A percentile compares a stretch with the other conserved stretches of the same genome.
These are phyloP conservation scores for Sorex maritimensis DNA, from an alignment of 2,797 vertebrate species.

Conservation along the genomic window DNA sequence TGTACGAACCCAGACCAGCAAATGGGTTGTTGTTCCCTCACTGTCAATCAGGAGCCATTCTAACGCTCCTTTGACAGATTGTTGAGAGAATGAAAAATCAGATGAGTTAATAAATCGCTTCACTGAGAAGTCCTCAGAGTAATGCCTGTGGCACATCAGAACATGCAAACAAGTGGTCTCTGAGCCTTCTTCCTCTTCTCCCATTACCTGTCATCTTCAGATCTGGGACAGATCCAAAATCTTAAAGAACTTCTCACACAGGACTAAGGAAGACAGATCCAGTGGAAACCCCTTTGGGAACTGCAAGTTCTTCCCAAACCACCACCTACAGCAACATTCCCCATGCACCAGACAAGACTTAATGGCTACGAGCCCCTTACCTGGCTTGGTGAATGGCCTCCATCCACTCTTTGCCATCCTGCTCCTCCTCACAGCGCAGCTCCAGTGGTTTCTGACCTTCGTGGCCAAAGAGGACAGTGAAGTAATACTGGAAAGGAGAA, in stretches of 20 bases:
- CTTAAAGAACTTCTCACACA: background rate
- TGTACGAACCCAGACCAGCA: background rate
- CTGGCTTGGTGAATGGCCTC: conserved; percentile 99
- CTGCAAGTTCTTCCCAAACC: conserved; percentile 38
- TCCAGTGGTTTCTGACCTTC: conserved; percentile 98
- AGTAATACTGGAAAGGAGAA: conserved; percentile 94
- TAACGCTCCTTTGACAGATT: background rate
- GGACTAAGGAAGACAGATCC: background rate
- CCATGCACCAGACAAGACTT: background rate
- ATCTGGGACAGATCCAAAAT: background rate
- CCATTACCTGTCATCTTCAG: conserved; percentile 15
- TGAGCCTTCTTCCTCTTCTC: background rate
- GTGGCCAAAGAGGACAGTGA: conserved; percentile 97
- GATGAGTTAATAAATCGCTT: background rate
- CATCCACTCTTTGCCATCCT: conserved; percentile 97
- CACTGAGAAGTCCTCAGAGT: background rate
- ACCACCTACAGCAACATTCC: background rate
- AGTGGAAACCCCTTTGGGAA: conserved; percentile 5
- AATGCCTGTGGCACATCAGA: background rate
- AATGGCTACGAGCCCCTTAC: conserved; percentile 87
- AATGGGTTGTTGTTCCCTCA: conserved; percentile 2
- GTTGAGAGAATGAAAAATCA: background rate
- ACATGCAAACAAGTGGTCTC: background rate
- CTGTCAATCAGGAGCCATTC: background rate
- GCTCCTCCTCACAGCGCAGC: conserved; percentile 96